Conservation (phyloP, 2,797 vertebrate genomes). For the Hemibagrus guttatus region DNA sequence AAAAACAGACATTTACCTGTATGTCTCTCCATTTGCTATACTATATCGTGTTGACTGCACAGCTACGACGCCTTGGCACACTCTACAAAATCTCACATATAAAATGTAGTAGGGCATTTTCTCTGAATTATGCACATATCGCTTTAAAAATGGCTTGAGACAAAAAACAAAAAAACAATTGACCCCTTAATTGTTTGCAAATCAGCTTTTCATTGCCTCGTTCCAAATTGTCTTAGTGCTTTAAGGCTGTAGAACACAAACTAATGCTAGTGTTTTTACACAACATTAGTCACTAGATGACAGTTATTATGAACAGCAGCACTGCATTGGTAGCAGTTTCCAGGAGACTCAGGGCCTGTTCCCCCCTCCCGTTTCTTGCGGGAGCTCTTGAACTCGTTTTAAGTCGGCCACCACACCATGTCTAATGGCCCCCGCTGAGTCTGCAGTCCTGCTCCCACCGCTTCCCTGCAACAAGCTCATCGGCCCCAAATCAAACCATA, state of each 20-base stretch:
- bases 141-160: neutral
- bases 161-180: neutral
- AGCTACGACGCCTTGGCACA: neutral
- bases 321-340: slow-evolving; percentile 40
- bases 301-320: slow-evolving; percentile 25
- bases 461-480: slow-evolving; percentile 69
- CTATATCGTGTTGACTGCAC: neutral
- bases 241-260: slow-evolving; percentile 10
- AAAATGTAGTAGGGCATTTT: neutral
- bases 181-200: neutral
- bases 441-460: slow-evolving; percentile 76
- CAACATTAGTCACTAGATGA: slow-evolving; percentile 25
- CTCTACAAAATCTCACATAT: neutral
- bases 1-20: neutral
- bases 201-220: neutral
- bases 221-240: slow-evolving; percentile 8
- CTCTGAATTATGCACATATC: neutral
- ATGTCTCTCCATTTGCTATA: neutral
- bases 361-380: slow-evolving; percentile 49
- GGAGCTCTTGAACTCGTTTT: slow-evolving; percentile 76
- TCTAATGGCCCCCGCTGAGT: slow-evolving; percentile 84
- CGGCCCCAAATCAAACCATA: slow-evolving; percentile 66
- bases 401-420: slow-evolving; percentile 84
- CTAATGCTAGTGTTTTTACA: slow-evolving; percentile 28
- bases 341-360: slow-evolving; percentile 47